Evolutionary conservation across 1,140 invertebrate genomes (phyloP), one percentile per base, ranked within the genome.

Genomic region (Papilio polyxenes): DNA sequence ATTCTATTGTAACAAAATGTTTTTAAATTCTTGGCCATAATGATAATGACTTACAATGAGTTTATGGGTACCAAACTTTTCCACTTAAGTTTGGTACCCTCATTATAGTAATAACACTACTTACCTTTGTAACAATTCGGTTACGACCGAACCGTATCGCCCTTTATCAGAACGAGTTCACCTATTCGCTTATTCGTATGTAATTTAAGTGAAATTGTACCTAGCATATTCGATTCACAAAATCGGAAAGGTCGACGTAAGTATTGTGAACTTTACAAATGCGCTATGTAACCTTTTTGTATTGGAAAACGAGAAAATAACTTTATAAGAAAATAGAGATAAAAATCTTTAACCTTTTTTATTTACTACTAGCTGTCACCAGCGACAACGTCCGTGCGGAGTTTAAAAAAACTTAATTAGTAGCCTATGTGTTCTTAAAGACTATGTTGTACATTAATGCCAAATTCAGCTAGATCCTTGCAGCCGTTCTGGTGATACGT

Each of bases 151-250:
- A 20, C 75, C 20, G 20, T 53, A 53, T 75, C 40, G 13, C 10
- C 75, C 49, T 76, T 76, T 76, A 76, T 76, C 48, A 20, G 20
- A 76, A 75, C 17, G 17, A 76, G 75, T 49, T 76, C n/a, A 49
- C 49, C 49, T 53, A 76, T 76, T 76, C n/a, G 17, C 44, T 37
- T 75, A 75, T 75, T 44, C 44, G 20, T 51, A 76, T 23, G n/a
- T 76, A 51, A 53, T 76, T 76, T 76, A 75, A 48, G n/a, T n/a
- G 17, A 75, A 40, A 75, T 75, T 75, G 48, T 76, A 20, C 48
- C n/a, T 74, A 6, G 15, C 13, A 15, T 51, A 49, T 53, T 23
- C 44, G 20, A 51, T 76, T 76, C 23, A 76, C 20, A 49, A 53
- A 49, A 75, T 76, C 17, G 48, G 51, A 76, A 76, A 76, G 75